phyloP scores from a whole-genome alignment of 2,113 vertebrate genomes.

The Lasiurus borealis region DNA sequence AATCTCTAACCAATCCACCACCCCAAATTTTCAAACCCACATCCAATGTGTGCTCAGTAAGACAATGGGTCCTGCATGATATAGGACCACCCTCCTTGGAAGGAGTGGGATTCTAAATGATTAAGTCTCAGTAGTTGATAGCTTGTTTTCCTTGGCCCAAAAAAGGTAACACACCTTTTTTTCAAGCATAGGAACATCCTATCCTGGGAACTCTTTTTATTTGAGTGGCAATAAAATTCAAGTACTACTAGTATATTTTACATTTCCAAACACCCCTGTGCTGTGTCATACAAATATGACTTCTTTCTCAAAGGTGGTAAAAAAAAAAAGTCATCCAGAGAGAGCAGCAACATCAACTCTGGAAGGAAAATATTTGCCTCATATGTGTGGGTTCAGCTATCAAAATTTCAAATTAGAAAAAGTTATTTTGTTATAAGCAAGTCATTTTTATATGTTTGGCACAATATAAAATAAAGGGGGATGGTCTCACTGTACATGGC shows the following conservation, averaged over 20 bases:
- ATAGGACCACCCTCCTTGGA: not conserved
- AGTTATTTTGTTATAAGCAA: slow-evolving; percentile 67
- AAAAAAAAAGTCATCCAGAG: slow-evolving; percentile 24
- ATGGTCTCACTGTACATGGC: slow-evolving; percentile 57
- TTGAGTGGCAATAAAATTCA: slow-evolving; percentile 33
- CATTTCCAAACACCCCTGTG: slow-evolving; percentile 10
- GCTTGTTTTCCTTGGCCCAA: not conserved
- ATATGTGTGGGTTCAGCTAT: slow-evolving; percentile 63
- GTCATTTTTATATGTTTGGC: slow-evolving; percentile 78
- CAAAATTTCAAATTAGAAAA: slow-evolving; percentile 74
- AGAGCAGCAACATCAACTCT: not conserved
- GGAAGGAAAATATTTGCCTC: slow-evolving; percentile 73
- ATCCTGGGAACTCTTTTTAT: not conserved
- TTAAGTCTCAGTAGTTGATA: not conserved
- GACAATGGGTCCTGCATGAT: not conserved
- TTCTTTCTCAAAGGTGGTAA: slow-evolving; percentile 39
- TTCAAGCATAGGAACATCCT: not conserved
- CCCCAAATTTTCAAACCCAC: no score
- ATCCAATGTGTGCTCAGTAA: no score
- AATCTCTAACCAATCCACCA: no score
- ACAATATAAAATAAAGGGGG: slow-evolving; percentile 77
- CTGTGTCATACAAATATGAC: slow-evolving; percentile 21
- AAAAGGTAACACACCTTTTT: not conserved
- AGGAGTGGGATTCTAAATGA: not conserved
- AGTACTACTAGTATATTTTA: not conserved